Conservation (phyloP, 2,888 invertebrate genomes). For the Anagyrus pseudococci region DNA sequence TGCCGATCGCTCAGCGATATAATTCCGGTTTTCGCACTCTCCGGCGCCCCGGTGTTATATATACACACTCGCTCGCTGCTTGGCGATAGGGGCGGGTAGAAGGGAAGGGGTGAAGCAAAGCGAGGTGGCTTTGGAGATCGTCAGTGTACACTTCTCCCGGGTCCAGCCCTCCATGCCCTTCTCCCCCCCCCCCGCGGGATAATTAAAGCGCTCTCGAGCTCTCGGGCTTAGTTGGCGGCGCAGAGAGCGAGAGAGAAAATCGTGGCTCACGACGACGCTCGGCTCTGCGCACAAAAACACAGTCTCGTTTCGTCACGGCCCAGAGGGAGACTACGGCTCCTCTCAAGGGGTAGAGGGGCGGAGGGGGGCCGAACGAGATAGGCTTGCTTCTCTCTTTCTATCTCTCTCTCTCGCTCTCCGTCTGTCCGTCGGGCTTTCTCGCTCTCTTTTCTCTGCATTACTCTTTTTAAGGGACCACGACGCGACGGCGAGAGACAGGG, state of each 20-base stretch:
- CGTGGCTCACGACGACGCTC: conserved; percentile 43
- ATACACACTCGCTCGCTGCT: conserved; percentile 30
- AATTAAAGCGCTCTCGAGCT: conserved; percentile 23
- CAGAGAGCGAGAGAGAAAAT: conserved; percentile 48
- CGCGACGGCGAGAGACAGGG: conserved; percentile 1
- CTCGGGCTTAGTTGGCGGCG: not conserved
- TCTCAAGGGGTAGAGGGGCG: too few relatives aligned
- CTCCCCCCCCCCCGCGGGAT: conserved; percentile 19
- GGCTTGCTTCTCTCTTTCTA: too few relatives aligned
- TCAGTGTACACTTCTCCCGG: too few relatives aligned
- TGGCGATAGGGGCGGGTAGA: too few relatives aligned
- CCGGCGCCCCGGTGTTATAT: conserved; percentile 37
- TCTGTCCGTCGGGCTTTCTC: not conserved
- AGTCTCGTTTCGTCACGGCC: conserved; percentile 45
- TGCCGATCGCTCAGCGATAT: conserved; percentile 30
- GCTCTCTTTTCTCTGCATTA: conserved; percentile 27
- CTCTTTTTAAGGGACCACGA: conserved; percentile 23
- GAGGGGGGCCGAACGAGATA: too few relatives aligned
- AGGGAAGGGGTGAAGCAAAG: conserved; percentile 1
- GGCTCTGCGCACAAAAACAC: conserved; percentile 41
- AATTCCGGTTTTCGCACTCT: conserved; percentile 37
- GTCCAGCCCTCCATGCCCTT: too few relatives aligned
- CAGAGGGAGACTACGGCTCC: too few relatives aligned
- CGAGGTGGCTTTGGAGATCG: conserved; percentile 4
- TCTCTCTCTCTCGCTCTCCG: conserved; percentile 17